Percentiles rank a stretch among this genome's conserved stretches.
Evolutionary conservation across 2,888 invertebrate genomes (phyloP).

Genomic region (Acleris cristana): DNA sequence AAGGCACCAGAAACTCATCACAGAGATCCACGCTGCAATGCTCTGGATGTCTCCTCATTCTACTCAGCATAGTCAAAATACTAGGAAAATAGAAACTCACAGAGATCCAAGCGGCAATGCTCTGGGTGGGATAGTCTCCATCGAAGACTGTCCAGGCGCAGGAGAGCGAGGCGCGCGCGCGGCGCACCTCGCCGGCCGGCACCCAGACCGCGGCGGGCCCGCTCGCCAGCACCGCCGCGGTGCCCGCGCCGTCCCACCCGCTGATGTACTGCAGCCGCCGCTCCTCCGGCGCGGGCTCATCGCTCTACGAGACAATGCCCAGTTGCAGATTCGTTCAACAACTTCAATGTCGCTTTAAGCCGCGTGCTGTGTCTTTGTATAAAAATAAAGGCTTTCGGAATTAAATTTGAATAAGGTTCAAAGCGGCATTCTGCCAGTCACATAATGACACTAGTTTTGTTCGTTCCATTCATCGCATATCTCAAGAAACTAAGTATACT

Average conservation of each 20-base stretch:
- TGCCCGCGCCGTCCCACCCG: constrained; percentile 92
- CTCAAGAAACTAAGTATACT: too few relatives aligned
- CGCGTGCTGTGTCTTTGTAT: too few relatives aligned
- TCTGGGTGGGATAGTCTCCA: constrained; percentile 85
- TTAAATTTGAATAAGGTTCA: too few relatives aligned
- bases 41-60: constrained; percentile 67
- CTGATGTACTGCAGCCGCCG: constrained; percentile 90
- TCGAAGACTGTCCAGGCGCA: constrained; percentile 96
- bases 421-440: too few relatives aligned
- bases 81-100: constrained; percentile 51
- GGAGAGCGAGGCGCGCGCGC: constrained; percentile 93
- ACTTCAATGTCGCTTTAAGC: too few relatives aligned
- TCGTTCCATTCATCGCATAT: too few relatives aligned
- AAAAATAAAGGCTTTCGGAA: too few relatives aligned
- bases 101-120: constrained; percentile 87
- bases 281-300: constrained; percentile 90
- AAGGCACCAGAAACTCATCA: constrained; percentile 46
- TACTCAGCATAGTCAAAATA: too few relatives aligned
- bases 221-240: constrained; percentile 88
- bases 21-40: constrained; percentile 87
- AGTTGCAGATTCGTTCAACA: too few relatives aligned
- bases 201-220: constrained; percentile 96
- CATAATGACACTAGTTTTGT: too few relatives aligned
- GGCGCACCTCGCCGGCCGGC: constrained; percentile 93
- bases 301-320: constrained; percentile 82